Evolutionary conservation across 2,797 vertebrate genomes (phyloP).

Genomic region (Micrastur ruficollis): DNA sequence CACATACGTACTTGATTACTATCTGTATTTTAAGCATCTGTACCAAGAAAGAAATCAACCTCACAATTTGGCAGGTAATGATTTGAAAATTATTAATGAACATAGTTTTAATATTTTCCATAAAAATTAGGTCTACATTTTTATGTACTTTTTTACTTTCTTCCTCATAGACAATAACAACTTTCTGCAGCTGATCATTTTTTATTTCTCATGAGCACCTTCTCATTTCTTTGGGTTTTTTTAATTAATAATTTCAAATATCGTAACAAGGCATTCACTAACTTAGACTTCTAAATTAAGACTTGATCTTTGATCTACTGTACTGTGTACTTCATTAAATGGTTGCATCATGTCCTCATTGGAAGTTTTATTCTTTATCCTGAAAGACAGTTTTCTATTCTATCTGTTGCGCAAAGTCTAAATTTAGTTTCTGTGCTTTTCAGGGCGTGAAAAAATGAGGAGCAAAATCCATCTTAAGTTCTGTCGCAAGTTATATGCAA

Average conservation of each 20-base stretch:
- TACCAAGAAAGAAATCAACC: neutral
- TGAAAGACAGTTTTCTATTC: neutral
- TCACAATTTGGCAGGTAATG: neutral
- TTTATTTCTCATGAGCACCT: neutral
- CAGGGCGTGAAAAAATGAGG: neutral
- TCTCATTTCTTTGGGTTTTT: neutral
- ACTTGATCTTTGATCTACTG: neutral
- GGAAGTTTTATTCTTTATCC: neutral
- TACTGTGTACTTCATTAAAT: neutral
- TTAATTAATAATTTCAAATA: neutral
- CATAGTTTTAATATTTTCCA: neutral
- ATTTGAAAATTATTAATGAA: neutral
- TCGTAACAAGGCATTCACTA: neutral
- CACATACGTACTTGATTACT: neutral
- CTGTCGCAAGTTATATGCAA: neutral
- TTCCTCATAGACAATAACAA: neutral
- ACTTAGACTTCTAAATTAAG: neutral
- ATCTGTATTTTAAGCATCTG: neutral
- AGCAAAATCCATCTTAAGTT: neutral
- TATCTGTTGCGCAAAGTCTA: neutral
- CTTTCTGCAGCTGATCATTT: neutral
- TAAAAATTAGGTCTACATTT: neutral
- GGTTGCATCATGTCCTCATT: neutral
- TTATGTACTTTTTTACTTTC: neutral
- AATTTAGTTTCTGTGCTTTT: neutral